These are phyloP conservation scores for Rhea pennata DNA, from an alignment of 2,113 vertebrate species.

Conservation along the genomic window DNA sequence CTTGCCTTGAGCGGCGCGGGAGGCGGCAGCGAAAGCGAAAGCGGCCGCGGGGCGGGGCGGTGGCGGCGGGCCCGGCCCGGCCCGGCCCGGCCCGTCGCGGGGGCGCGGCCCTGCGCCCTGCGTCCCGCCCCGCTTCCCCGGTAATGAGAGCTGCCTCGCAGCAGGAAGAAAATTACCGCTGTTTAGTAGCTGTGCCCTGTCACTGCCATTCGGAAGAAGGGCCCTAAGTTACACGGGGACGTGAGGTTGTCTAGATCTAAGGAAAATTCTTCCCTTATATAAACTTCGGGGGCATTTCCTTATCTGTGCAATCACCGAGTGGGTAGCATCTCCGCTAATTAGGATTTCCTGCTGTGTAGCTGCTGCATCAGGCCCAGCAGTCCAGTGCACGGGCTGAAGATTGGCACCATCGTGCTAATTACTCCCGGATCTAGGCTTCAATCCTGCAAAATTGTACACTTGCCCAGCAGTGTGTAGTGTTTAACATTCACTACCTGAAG, in stretches of 20 bases:
- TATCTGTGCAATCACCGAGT: slow-evolving; percentile 36
- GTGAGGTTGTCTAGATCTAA: slow-evolving; percentile 26
- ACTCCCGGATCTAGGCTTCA: not conserved
- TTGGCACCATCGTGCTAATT: slow-evolving; percentile 49
- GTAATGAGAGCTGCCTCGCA: not conserved
- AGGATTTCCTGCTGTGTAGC: not conserved
- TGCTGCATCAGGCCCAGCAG: not conserved
- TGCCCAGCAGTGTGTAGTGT: slow-evolving; percentile 11
- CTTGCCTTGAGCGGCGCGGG: too few relatives aligned
- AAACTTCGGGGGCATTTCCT: slow-evolving; percentile 28
- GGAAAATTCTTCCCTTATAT: not conserved
- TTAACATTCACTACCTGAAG: slow-evolving; percentile 64
- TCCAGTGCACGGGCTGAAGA: not conserved
- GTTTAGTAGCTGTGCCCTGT: not conserved
- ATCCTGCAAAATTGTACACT: slow-evolving; percentile 27
- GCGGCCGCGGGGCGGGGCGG: too few relatives aligned
- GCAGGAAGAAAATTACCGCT: not conserved
- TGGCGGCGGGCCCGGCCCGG: too few relatives aligned
- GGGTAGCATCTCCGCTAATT: slow-evolving; percentile 56
- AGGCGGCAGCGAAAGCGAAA: too few relatives aligned
- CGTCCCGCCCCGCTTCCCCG: too few relatives aligned
- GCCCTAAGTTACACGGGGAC: not conserved
- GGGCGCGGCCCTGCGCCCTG: too few relatives aligned
- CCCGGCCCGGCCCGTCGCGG: too few relatives aligned
- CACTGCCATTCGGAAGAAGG: not conserved